Base-by-base conservation (phyloP, 2,888 invertebrate genomes). In the Conchocele bisecta region DNA sequence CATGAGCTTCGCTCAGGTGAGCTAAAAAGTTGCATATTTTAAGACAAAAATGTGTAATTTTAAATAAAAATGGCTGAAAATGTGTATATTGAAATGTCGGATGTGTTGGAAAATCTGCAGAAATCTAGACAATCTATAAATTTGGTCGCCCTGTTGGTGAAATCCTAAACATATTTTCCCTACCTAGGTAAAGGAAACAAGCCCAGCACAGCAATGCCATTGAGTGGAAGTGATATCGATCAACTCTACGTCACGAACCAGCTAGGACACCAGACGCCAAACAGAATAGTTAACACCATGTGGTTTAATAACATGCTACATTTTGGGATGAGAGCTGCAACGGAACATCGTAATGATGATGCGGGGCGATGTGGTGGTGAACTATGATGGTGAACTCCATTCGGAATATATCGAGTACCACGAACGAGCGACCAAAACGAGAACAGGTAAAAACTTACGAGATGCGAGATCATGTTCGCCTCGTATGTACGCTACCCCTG, bases 391-490 rank as follows among this genome's bases (percentile, higher is more conserved):
- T 31, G 29, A 22, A 29, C 3, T 22, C 4, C 9, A 50, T 3
- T 15, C 29, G 5, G 60, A 50, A 37, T 46, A 35, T 28, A 17
- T 64, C 3, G 65, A 57, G 22, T 65, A 57, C 24, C 41, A 65
- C 35, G 50, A 65, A 29, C 5, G 57, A 11, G 20, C 15, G n/a
- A 65, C 65, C 39, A 57, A 65, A 65, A 65, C 57, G n/a, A 42
- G 57, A 13, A 65, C 65, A 7, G 60, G 50, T 1, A 41, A 57
- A 3, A 50, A 65, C 24, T n/a, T 54, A 13, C 11, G 15, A 13
- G 31, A 65, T 31, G 29, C 24, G 6, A 24, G 39, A 7, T 33
- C 33, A 4, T 28, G 31, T 6, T 26, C 44, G 3, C 64, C 64
- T 2, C n/a, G 37, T 24, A 53, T 41, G 33, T 61, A 63, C 46